Conservation (phyloP, 2,113 vertebrate genomes). For the Dendrocopos noguchii region DNA sequence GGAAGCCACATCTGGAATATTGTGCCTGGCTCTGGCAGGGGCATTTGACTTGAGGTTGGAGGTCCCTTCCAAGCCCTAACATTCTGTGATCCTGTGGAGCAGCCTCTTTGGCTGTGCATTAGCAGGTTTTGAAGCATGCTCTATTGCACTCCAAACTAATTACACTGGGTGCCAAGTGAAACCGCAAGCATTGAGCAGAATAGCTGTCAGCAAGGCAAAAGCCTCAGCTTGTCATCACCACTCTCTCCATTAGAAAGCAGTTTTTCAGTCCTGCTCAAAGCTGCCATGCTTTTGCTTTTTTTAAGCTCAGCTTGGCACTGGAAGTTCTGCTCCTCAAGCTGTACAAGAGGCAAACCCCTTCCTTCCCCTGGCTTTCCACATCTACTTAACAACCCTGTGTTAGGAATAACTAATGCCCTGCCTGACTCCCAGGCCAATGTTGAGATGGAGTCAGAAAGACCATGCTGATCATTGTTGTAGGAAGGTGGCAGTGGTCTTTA, state of each 20-base stretch:
- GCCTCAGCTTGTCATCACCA: background rate
- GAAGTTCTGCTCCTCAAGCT: background rate
- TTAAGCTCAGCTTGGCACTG: background rate
- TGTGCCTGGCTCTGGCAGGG: too few relatives aligned
- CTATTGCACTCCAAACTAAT: background rate
- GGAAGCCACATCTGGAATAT: too few relatives aligned
- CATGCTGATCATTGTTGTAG: background rate
- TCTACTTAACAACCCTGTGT: background rate
- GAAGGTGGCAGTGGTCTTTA: background rate
- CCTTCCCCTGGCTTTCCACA: background rate
- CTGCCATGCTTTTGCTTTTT: background rate
- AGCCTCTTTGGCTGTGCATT: background rate
- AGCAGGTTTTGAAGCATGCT: background rate
- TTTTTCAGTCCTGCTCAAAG: background rate
- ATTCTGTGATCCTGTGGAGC: background rate
- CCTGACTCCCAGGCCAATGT: background rate
- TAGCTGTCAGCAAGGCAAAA: background rate
- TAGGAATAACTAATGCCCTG: background rate
- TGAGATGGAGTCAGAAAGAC: background rate
- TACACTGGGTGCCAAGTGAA: background rate
- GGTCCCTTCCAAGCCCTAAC: too few relatives aligned
- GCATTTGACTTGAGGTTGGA: too few relatives aligned
- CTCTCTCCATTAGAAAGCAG: background rate
- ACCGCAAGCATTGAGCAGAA: background rate
- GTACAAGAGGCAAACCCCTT: background rate